phyloP scores from a whole-genome alignment of 1,140 invertebrate species.

The Diabrotica virgifera region DNA sequence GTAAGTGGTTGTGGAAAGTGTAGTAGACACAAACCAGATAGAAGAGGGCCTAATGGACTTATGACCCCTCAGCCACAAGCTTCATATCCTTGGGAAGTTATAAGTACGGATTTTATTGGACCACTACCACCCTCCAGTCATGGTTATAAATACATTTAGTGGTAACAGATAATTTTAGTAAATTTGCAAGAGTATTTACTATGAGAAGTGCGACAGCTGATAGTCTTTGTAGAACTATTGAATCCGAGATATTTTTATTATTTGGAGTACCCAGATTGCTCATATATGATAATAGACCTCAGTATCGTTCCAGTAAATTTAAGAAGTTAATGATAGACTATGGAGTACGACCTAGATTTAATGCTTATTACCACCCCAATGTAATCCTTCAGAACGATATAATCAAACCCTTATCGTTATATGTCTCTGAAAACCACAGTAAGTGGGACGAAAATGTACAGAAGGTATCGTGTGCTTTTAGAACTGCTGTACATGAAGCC shows the following conservation, averaged over 20 bases:
- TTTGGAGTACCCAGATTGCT: too few relatives aligned
- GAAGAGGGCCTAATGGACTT: slow-evolving; percentile 31
- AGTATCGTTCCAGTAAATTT: too few relatives aligned
- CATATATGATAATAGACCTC: too few relatives aligned
- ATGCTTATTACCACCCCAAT: too few relatives aligned
- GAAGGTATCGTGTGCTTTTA: slow-evolving; percentile 33
- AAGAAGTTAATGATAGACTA: too few relatives aligned
- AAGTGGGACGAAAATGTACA: slow-evolving; percentile 39
- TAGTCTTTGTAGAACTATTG: too few relatives aligned
- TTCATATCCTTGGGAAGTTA: slow-evolving; percentile 34
- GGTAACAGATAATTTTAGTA: slow-evolving; percentile 12
- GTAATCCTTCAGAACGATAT: too few relatives aligned
- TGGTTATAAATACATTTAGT: slow-evolving; percentile 15
- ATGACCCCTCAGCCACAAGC: slow-evolving; percentile 31
- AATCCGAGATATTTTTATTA: too few relatives aligned
- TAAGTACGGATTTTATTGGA: slow-evolving; percentile 42
- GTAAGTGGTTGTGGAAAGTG: slow-evolving; percentile 37
- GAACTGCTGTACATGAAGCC: slow-evolving; percentile 37
- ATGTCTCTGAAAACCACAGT: slow-evolving; percentile 39
- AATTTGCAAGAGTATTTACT: too few relatives aligned
- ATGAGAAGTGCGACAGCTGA: too few relatives aligned
- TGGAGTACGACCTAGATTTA: too few relatives aligned
- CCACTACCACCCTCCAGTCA: slow-evolving; percentile 12
- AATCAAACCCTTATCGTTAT: too few relatives aligned
- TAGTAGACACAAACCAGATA: slow-evolving; percentile 33